Evolutionary conservation across 2,888 invertebrate species (phyloP).

Genomic region (Xestia sexstrigata): DNA sequence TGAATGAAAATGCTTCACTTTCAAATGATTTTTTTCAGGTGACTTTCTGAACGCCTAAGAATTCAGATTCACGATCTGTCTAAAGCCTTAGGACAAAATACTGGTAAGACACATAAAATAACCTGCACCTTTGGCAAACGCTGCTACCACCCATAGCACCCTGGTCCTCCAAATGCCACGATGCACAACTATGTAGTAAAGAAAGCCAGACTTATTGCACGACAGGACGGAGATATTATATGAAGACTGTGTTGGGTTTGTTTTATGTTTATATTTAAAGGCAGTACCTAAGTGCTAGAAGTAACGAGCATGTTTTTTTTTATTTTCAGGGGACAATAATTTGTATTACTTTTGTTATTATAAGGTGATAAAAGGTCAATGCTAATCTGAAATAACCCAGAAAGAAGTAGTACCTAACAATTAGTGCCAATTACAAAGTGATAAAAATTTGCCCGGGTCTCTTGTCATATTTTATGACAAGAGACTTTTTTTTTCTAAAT

Average conservation of each 20-base stretch:
- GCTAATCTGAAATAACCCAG: not conserved
- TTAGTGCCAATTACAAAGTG: not conserved
- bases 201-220: conserved; percentile 45
- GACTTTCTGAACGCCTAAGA: not conserved
- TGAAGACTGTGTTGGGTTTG: conserved; percentile 26
- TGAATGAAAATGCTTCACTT: not conserved
- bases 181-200: conserved; percentile 42
- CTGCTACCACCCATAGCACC: conserved; percentile 36
- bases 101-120: not conserved
- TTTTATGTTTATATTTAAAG: conserved; percentile 51
- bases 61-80: not conserved
- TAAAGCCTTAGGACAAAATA: not conserved
- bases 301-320: conserved; percentile 26
- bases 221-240: conserved; percentile 31
- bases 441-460: not conserved
- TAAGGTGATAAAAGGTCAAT: conserved; percentile 1
- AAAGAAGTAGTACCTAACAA: not conserved
- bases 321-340: conserved; percentile 17
- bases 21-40: conserved; percentile 3
- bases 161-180: conserved; percentile 39
- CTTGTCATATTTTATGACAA: not conserved
- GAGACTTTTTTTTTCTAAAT: not conserved
- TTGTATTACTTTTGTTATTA: not conserved
- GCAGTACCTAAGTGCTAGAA: conserved; percentile 1
- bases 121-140: conserved; percentile 40